Conservation (phyloP, 2,888 invertebrate species). For the Cynaeus angustus region DNA sequence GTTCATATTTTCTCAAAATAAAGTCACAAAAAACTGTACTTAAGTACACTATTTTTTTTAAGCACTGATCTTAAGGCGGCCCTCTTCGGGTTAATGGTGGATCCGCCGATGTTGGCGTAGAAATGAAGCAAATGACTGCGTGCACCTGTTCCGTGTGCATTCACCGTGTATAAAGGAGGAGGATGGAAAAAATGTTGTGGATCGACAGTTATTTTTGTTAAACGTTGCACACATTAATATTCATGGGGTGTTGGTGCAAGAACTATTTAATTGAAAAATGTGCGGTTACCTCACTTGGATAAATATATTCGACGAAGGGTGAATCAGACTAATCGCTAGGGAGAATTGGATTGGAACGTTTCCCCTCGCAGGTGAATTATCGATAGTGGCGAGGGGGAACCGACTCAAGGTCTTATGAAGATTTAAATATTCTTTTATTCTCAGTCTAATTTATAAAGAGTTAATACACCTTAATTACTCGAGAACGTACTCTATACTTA, state of each 20-base stretch:
- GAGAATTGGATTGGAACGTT: too few relatives aligned
- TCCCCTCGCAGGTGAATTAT: too few relatives aligned
- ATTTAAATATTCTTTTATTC: constrained; percentile 34
- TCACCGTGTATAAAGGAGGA: constrained; percentile 62
- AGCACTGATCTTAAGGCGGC: too few relatives aligned
- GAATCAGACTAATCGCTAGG: too few relatives aligned
- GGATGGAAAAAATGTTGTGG: constrained; percentile 2
- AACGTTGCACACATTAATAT: constrained; percentile 18
- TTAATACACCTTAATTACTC: constrained; percentile 35
- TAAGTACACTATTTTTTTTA: too few relatives aligned
- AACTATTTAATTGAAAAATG: too few relatives aligned
- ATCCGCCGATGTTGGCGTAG: constrained; percentile 62
- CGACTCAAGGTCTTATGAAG: background rate
- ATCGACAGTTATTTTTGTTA: constrained; percentile 13
- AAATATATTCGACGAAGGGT: too few relatives aligned
- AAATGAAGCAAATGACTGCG: constrained; percentile 64
- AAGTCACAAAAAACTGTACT: too few relatives aligned
- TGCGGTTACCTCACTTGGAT: too few relatives aligned
- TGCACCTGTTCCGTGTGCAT: constrained; percentile 67
- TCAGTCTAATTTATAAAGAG: constrained; percentile 46
- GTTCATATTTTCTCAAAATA: too few relatives aligned
- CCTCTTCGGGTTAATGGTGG: constrained; percentile 44
- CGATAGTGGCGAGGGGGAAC: too few relatives aligned
- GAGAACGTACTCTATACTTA: constrained; percentile 29
- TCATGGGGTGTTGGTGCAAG: background rate